Evolutionary conservation across 2,888 invertebrate genomes (phyloP), one percentile per base, ranked within the genome.

Genomic region (Tupiocoris notatus): DNA sequence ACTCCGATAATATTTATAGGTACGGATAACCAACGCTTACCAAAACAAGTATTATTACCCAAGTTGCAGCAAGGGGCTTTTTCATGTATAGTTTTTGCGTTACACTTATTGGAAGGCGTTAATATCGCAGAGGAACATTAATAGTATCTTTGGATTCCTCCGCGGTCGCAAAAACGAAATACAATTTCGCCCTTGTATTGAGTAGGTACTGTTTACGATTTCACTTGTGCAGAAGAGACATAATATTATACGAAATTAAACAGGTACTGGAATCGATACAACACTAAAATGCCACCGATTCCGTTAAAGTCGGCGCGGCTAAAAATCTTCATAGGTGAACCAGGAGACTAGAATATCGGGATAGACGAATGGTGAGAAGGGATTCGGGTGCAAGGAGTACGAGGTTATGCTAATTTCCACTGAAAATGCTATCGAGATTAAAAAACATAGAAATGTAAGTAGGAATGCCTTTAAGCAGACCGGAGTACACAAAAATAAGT

Each of bases 401-500:
- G 12, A 3, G 39, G 39, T 3, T 39, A 39, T 39, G 12, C 3
- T 39, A 39, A 39, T 39, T 39, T 39, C 12, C 39, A 12, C 39
- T 39, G 12, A 39, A 39, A 39, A 39, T 12, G 39, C 39, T 39
- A 39, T 39, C 39, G 39, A 39, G 63, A 62, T 73, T 71, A 73
- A 73, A 73, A 71, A 73, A 73, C 65, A 63, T 73, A 61, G 73
- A 73, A 73, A 73, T 73, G 54, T 73, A 70, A 59, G 54, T 18
- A 16, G 62, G 73, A 62, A 62, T 62, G 73, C 73, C 62, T 73
- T 63, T 63, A 73, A 25, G 62, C 73, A 73, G 39, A 73, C 63
- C 73, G 12, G 61, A 21, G 73, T 73, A 73, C 73, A 73, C 73
- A 73, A 73, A 73, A 73, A 73, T 73, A 73, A 73, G 73, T 73